Evolutionary conservation across 2,797 vertebrate species (phyloP).

Genomic region (Channallabes apus): DNA sequence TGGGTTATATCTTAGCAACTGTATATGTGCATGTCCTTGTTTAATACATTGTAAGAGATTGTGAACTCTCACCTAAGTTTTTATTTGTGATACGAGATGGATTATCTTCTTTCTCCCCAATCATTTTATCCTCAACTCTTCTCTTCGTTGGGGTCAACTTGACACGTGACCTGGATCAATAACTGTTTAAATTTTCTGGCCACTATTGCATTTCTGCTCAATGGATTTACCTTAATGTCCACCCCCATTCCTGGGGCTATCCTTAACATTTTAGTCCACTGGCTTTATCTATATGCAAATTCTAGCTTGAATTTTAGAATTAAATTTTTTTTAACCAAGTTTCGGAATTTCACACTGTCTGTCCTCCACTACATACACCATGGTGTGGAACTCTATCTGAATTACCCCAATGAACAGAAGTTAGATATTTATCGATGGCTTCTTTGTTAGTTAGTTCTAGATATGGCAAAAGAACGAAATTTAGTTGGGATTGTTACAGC

Average conservation of each 20-base stretch:
- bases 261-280: conserved; percentile 17
- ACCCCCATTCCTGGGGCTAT: conserved; percentile 26
- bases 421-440: conserved; percentile 67
- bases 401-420: conserved; percentile 56
- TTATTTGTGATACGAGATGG: conserved; percentile 54
- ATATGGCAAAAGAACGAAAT: conserved; percentile 59
- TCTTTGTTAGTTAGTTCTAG: conserved; percentile 70
- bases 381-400: conserved; percentile 1
- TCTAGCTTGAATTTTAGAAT: not conserved
- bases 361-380: not conserved
- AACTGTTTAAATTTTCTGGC: conserved; percentile 77
- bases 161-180: conserved; percentile 79
- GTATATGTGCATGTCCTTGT: not conserved
- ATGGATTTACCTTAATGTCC: conserved; percentile 53
- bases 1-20: not conserved
- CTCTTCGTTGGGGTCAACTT: conserved; percentile 67
- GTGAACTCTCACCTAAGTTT: conserved; percentile 42
- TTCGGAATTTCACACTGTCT: conserved; percentile 28
- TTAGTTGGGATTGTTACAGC: conserved; percentile 65
- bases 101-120: conserved; percentile 45
- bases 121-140: conserved; percentile 61
- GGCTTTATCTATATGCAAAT: conserved; percentile 3
- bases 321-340: not conserved
- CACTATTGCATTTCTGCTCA: conserved; percentile 70
- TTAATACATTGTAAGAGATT: conserved; percentile 3